Base-by-base conservation (phyloP, 2,113 vertebrate species). In the Thalassarche chlororhynchos region DNA sequence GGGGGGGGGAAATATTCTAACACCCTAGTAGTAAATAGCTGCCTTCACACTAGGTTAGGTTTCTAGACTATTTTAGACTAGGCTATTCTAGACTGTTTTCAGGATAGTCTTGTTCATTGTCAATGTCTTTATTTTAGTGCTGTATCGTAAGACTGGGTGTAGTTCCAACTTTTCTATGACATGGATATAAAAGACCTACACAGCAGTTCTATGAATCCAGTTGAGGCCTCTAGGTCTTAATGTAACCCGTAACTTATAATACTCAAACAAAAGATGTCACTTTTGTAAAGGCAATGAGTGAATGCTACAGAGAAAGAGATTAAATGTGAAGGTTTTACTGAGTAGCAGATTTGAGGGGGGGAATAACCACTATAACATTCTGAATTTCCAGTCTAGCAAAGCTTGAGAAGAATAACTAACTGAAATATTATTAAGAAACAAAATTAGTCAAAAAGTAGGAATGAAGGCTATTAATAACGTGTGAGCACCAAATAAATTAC, bases 401-500 rank as follows among this genome's bases (percentile, higher is more conserved):
- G 36, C 40, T 71, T 92, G 66, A 76, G 47, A 77, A 65, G 9
- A 84, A 64, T 58, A 87, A 79, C 28, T 71, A 32, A 21, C 46
- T 60, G 7, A 92, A 82, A 76, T 61, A 49, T 19, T 72, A 92
- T 60, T 89, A 91, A 44, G 77, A 83, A 92, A 61, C 12, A 72
- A 79, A 88, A 94, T 69, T 60, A 93, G 29, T 79, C n/a, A 75
- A 85, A 87, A 78, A 82, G 4, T 71, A 42, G 42, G 44, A 90
- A 76, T 69, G 40, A 76, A 92, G 21, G 20, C 21, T 83, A 85
- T 80, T 93, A 85, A 90, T 90, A 85, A 83, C 0, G 1, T 44
- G 16, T 69, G 49, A 93, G 34, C 17, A 88, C 12, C 31, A 92
- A 85, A 95, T 44, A 90, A 69, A 94, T 92, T 88, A 83, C 49